phyloP scores from a whole-genome alignment of 2,113 vertebrate genomes.

The Brevimyrus niger region DNA sequence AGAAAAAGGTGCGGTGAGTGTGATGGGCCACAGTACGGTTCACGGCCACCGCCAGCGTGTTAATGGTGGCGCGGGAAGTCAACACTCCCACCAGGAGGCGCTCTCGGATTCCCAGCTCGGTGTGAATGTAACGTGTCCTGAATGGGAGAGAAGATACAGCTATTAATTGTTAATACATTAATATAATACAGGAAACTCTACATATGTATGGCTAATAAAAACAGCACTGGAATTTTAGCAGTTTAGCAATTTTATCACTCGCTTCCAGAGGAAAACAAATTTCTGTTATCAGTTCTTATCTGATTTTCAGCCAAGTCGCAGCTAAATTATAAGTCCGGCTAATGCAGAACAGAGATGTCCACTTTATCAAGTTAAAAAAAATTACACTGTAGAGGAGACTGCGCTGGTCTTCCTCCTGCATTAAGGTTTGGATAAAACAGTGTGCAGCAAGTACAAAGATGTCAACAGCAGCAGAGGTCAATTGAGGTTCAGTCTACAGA shows the following conservation, averaged over 20 bases:
- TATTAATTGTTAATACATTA: too few relatives aligned
- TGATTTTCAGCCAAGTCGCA: background rate
- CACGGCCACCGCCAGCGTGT: slow-evolving; percentile 81
- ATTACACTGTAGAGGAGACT: background rate
- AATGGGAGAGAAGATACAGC: background rate
- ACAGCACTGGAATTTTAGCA: background rate
- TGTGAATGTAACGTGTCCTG: slow-evolving; percentile 95
- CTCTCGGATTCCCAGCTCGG: slow-evolving; percentile 88
- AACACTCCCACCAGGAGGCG: slow-evolving; percentile 82
- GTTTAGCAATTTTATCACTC: background rate
- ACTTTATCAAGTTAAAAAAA: background rate
- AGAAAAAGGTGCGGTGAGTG: slow-evolving; percentile 83
- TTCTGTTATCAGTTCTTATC: background rate
- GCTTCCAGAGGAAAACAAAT: background rate
- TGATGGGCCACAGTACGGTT: slow-evolving; percentile 88
- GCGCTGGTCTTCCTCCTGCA: background rate
- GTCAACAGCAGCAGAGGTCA: background rate
- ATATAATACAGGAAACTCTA: background rate
- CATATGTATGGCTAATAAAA: background rate
- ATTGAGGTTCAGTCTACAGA: background rate
- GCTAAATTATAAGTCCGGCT: background rate
- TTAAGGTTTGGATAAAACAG: background rate
- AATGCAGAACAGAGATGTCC: background rate
- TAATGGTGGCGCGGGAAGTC: slow-evolving; percentile 79
- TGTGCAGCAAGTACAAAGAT: background rate